Percentiles rank a stretch among this genome's conserved stretches.
Conservation (phyloP, 2,797 vertebrate species). For the Xenops minutus region DNA sequence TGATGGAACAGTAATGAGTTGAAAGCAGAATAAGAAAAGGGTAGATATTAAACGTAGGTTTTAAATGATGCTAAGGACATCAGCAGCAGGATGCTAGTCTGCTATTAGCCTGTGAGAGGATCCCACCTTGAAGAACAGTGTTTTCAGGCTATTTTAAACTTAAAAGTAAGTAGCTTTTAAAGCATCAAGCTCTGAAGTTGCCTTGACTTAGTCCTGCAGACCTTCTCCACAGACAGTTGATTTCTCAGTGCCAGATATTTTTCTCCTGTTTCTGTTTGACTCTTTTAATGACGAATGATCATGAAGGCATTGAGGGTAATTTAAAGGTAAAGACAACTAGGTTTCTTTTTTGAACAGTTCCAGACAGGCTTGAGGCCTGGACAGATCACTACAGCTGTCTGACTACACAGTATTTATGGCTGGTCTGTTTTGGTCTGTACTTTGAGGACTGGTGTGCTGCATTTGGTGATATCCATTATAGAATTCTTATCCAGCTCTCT, state of each 20-base stretch:
- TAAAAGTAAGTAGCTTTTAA: not conserved
- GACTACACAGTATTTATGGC: constrained; percentile 7
- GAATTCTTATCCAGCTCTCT: not conserved
- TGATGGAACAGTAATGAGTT: not conserved
- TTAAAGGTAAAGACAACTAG: not conserved
- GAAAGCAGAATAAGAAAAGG: not conserved
- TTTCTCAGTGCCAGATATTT: constrained; percentile 4
- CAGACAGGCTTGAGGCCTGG: constrained; percentile 16
- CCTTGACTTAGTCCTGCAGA: not conserved
- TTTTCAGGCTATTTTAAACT: not conserved
- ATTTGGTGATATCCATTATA: not conserved
- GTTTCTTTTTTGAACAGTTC: constrained; percentile 23
- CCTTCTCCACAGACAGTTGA: not conserved
- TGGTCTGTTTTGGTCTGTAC: constrained; percentile 16
- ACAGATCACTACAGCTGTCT: constrained; percentile 13
- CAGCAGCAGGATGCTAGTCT: too few relatives aligned
- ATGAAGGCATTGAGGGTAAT: not conserved
- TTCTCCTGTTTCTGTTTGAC: constrained; percentile 12
- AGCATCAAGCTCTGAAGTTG: not conserved
- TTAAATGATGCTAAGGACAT: not conserved
- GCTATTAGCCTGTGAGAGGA: not conserved
- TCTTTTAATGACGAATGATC: not conserved
- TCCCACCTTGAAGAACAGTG: not conserved
- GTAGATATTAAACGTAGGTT: not conserved
- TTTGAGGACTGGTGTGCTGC: not conserved